Evolutionary conservation across 2,797 vertebrate species (phyloP).

Genomic region (Chaunax sp.): DNA sequence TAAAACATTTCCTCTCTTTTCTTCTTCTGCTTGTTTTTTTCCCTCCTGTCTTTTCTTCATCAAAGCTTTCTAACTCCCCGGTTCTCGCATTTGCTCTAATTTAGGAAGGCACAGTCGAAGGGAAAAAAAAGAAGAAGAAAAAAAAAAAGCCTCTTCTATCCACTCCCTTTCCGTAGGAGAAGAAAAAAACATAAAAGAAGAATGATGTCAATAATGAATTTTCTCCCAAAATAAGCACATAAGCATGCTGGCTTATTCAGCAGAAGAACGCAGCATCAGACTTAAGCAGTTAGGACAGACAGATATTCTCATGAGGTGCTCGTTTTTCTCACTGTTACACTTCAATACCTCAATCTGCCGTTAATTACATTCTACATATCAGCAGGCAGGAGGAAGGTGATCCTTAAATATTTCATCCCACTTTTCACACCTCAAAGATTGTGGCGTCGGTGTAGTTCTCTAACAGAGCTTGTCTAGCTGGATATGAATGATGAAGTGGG

Average conservation of each 20-base stretch:
- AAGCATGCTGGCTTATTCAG: constrained; percentile 20
- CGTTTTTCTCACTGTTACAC: constrained; percentile 38
- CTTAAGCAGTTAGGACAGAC: constrained; percentile 16
- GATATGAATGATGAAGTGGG: constrained; percentile 38
- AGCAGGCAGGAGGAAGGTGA: constrained; percentile 23
- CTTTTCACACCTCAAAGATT: constrained; percentile 42
- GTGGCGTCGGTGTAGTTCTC: not conserved
- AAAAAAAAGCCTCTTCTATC: not conserved
- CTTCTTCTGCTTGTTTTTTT: constrained; percentile 1
- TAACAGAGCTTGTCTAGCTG: not conserved
- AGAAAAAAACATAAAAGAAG: constrained; percentile 28
- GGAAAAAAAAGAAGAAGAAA: not conserved
- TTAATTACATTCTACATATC: constrained; percentile 39
- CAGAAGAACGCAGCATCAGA: constrained; percentile 9
- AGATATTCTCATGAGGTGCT: constrained; percentile 17
- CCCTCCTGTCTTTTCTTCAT: constrained; percentile 24
- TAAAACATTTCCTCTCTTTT: constrained; percentile 20
- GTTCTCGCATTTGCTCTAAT: constrained; percentile 48
- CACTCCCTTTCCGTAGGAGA: not conserved
- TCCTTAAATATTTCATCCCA: constrained; percentile 38
- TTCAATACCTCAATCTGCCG: constrained; percentile 22
- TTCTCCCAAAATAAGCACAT: constrained; percentile 24
- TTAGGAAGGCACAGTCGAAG: constrained; percentile 35
- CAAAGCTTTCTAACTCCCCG: constrained; percentile 37
- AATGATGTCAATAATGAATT: constrained; percentile 42